Base-by-base conservation (phyloP, 2,113 vertebrate species). In the Aphyosemion australe region DNA sequence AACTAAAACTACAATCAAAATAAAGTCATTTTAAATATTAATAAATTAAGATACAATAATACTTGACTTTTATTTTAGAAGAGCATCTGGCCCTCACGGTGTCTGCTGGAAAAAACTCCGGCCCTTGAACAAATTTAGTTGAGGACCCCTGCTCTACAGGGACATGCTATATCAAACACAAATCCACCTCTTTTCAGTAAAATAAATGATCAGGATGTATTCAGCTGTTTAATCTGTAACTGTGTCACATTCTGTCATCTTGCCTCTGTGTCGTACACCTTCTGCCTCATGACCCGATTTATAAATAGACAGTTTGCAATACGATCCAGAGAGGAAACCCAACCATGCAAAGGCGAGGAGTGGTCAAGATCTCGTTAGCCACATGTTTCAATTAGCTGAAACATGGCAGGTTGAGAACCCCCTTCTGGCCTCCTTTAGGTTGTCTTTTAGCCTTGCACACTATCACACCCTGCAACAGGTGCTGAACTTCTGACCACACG, bases 261-360 rank as follows among this genome's bases (percentile, higher is more conserved):
- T 32, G 48, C 70, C 50, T 61, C 46, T 62, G 34, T 64, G 58
- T 75, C 61, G 14, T 47, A n/a, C 39, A 18, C 18, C 51, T 10
- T 66, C 56, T 61, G 56, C 54, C 61, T 16, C 54, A 47, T 65
- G 67, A 47, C 21, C 65, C 4, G 12, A 18, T 50, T 2, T 86
- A 80, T 72, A 78, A 87, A 85, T 90, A 90, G 80, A 73, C 31
- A 46, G 61, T 48, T 47, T 72, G 85, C 37, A 84, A 87, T 41
- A 37, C 0, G 62, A 90, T 64, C 78, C 53, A 14, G 14, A 10
- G 55, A 49, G 67, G 56, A 79, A 54, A 56, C 32, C 53, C 47
- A 39, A 58, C 48, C 37, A 49, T 19, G 53, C 56, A 79, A 67
- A 74, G 21, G 45, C 37, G 46, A 8, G 0, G 46, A 16, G 76